phyloP scores from a whole-genome alignment of 2,888 invertebrate genomes.

The Cosmorhoe ocellata region DNA sequence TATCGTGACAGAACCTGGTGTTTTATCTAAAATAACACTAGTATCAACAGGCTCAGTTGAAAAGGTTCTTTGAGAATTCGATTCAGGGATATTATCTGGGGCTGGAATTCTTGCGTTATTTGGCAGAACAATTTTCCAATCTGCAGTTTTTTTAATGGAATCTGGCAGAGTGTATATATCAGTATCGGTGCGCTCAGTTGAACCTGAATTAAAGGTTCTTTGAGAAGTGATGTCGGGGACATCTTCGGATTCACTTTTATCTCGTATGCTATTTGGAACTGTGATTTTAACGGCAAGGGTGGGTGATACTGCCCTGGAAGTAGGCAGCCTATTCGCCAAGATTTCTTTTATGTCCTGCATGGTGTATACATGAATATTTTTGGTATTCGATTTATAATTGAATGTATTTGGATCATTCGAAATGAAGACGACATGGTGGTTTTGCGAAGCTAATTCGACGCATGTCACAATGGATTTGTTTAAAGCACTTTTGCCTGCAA shows the following conservation, averaged over 20 bases:
- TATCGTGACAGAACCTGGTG: too few relatives aligned
- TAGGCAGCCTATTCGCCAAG: conserved; percentile 5
- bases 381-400: conserved; percentile 3
- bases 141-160: too few relatives aligned
- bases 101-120: not conserved
- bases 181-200: not conserved
- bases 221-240: not conserved
- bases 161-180: not conserved
- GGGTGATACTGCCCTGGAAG: conserved; percentile 6
- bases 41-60: not conserved
- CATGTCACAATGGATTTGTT: conserved; percentile 25
- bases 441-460: conserved; percentile 5
- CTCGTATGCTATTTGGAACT: conserved; percentile 14
- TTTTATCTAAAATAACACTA: not conserved
- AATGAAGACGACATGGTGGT: conserved; percentile 29
- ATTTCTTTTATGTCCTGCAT: conserved; percentile 21
- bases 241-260: too few relatives aligned
- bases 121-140: too few relatives aligned
- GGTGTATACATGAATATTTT: conserved; percentile 22
- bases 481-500: not conserved
- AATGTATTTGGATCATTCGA: conserved; percentile 12
- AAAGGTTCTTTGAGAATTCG: not conserved
- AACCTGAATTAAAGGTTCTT: not conserved
- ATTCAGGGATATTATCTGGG: not conserved
- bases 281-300: conserved; percentile 20